Evolutionary conservation across 2,797 vertebrate species (phyloP), one percentile per base, ranked within the genome.

Genomic region (Gobio occitaniae): DNA sequence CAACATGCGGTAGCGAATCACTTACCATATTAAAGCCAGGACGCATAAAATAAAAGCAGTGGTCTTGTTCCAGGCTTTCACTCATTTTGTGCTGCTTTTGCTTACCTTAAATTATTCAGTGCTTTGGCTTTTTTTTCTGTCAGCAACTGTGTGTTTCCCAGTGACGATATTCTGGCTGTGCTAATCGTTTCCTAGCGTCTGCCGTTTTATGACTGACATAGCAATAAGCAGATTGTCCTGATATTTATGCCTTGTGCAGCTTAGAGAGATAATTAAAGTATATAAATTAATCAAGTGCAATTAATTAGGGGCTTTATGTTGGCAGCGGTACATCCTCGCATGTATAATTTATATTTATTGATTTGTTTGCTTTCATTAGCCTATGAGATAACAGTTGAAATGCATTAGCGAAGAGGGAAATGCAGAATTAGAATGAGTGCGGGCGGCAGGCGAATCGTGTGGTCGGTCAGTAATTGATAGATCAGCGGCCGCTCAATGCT

Each of bases 331-430:
- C 97, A 97, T 97, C 97, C 97, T 98, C 97, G 97, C 97, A 99
- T 99, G 97, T 99, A 99, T 99, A 99, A 99, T 99, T 99, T 99
- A 99, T 99, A 99, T 97, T 98, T 99, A 99, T 99, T 97, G 98
- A 99, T 99, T 99, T 97, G 96, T 96, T 96, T 95, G 96, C 97
- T 97, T 99, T 99, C 98, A 98, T 99, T 98, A 99, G 97, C 97
- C 97, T 97, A 97, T 98, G 97, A 97, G 98, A 99, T 98, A 99
- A 98, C 96, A 96, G 97, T 95, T 96, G 95, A 96, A 97, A 99
- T 98, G 97, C 97, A 98, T 98, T 99, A 98, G 96, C 94, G 96
- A 66, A 86, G 85, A 95, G 95, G 97, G 97, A 98, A 99, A 98
- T 97, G 98, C 96, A 97, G 97, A 98, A 99, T 99, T 98, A 98